Conservation (phyloP, 2,113 vertebrate genomes). For the Gallinago media region DNA sequence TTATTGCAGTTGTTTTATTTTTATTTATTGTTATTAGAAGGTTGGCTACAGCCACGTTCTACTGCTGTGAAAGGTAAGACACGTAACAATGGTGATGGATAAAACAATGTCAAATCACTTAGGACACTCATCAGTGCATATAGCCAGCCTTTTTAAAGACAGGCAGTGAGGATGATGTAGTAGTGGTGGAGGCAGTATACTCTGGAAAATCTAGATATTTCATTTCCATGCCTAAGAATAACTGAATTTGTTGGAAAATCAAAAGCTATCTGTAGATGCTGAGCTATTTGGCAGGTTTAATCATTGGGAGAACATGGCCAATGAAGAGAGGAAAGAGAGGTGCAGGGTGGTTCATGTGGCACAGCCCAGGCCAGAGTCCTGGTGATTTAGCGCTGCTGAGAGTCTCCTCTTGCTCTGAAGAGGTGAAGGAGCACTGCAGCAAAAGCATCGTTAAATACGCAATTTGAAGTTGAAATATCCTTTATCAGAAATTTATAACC, state of each 20-base stretch:
- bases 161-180: not conserved
- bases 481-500: slow-evolving; percentile 55
- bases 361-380: not conserved
- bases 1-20: not conserved
- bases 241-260: not conserved
- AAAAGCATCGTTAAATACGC: not conserved
- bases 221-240: not conserved
- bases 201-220: not conserved
- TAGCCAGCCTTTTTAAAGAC: not conserved
- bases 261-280: not conserved
- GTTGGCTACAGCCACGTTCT: not conserved
- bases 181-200: not conserved
- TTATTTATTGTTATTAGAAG: not conserved
- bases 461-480: slow-evolving; percentile 19
- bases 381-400: not conserved
- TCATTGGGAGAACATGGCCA: not conserved
- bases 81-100: not conserved
- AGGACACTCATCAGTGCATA: not conserved
- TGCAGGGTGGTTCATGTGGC: not conserved
- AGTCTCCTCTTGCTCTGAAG: not conserved
- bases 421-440: not conserved
- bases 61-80: not conserved
- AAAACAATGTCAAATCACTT: not conserved
- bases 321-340: too few species aligned
- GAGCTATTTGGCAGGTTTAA: not conserved